Base-by-base conservation (phyloP, 2,888 invertebrate genomes). In the Charanyca ferruginea region DNA sequence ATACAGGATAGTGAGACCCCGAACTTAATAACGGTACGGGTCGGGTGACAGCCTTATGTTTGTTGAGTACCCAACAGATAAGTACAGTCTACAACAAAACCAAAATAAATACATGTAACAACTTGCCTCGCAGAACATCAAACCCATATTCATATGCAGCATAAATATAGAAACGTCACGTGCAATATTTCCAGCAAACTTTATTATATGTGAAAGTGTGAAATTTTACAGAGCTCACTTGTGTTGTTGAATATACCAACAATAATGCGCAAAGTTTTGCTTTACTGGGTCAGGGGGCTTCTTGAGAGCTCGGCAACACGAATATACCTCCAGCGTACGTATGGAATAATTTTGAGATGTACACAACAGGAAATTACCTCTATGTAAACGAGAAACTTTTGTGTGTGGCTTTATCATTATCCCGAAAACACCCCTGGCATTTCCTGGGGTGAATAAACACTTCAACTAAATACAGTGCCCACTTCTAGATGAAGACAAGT, bases 211-310 rank as follows among this genome's bases (percentile, higher is more conserved):
- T 66, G 70, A 82, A 71, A 77, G 74, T 77, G 75, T 73, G 70
- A 73, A 73, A 73, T 75, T 80, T 75, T 78, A 68, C 76, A 75
- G 80, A 74, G 74, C 75, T 70, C 77, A 73, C 78, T 83, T 80
- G 74, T 82, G 85, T 83, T 81, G 85, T 82, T 83, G 85, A 81
- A 74, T 73, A 73, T 83, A 84, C 83, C 65, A 66, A 83, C 79
- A 83, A 82, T 87, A 87, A 87, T 84, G 83, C 79, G 79, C 80
- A 86, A 87, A 87, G 86, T 87, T 87, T 86, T 75, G 79, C 83
- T 83, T 83, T 84, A 83, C 78, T 81, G 78, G 85, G 84, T 86
- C 78, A 82, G 79, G 80, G 80, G 78, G 79, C 77, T 81, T 79
- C 77, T 69, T 77, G 73, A 77, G 65, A 80, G 77, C 74, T 77